These are phyloP conservation scores for Lanius collurio DNA, from an alignment of 2,113 vertebrate genomes.

Conservation along the genomic window DNA sequence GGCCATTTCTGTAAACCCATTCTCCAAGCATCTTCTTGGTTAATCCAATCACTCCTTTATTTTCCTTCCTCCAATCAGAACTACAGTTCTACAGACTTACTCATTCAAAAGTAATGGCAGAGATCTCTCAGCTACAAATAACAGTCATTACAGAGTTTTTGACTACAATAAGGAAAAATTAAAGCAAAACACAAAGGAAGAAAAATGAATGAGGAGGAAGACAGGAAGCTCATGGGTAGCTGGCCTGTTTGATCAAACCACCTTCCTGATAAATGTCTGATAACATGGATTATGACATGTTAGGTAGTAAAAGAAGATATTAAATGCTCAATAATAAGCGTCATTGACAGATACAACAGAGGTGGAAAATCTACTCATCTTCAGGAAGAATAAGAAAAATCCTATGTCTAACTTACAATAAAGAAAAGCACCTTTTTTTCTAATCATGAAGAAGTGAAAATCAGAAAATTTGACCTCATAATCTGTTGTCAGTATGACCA, in stretches of 20 bases:
- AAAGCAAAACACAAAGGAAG: not conserved
- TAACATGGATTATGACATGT: not conserved
- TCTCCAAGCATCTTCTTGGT: not conserved
- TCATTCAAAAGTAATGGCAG: not conserved
- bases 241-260: not conserved
- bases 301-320: not conserved
- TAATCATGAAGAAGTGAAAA: not conserved
- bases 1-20: not conserved
- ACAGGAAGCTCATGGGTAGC: not conserved
- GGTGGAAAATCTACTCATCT: not conserved
- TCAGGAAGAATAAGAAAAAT: not conserved
- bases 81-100: not conserved
- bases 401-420: not conserved
- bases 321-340: not conserved
- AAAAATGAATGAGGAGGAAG: not conserved
- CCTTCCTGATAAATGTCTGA: not conserved
- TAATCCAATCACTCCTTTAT: not conserved
- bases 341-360: not conserved
- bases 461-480: not conserved
- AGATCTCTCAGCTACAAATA: not conserved
- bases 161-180: not conserved
- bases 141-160: not conserved
- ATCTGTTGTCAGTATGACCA: not conserved
- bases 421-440: not conserved
- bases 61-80: not conserved